Conservation (phyloP, 2,797 vertebrate genomes). For the Nyctalus aviator region DNA sequence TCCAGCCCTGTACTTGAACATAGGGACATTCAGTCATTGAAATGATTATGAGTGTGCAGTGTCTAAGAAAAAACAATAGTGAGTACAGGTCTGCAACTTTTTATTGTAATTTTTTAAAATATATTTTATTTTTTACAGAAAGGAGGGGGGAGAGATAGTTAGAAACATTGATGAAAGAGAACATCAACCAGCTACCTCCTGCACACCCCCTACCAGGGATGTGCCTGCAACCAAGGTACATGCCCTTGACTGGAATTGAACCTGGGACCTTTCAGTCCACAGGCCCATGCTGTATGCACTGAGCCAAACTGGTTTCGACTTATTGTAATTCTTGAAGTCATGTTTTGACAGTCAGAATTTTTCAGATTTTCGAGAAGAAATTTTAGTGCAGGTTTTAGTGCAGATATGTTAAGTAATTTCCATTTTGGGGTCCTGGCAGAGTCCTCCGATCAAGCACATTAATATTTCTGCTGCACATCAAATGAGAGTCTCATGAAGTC, state of each 20-base stretch:
- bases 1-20: background rate
- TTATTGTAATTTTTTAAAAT: background rate
- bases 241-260: too few relatives aligned
- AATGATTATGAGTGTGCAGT: background rate
- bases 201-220: too few relatives aligned
- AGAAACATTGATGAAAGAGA: too few relatives aligned
- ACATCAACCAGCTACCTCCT: too few relatives aligned
- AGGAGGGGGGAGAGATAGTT: too few relatives aligned
- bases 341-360: background rate
- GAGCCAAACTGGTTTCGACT: too few relatives aligned
- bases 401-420: background rate
- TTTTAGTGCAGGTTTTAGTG: background rate
- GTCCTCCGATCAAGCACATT: background rate
- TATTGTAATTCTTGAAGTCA: background rate
- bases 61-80: background rate
- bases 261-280: too few relatives aligned
- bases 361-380: slow-evolving; percentile 18
- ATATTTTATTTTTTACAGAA: too few relatives aligned
- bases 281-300: too few relatives aligned
- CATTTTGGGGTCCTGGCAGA: background rate
- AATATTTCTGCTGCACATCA: background rate
- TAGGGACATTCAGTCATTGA: background rate
- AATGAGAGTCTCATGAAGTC: background rate
- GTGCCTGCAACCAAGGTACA: too few relatives aligned
- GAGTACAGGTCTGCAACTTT: background rate